Conservation (phyloP, 2,797 vertebrate species). For the Schizopygopsis malacanthus region DNA sequence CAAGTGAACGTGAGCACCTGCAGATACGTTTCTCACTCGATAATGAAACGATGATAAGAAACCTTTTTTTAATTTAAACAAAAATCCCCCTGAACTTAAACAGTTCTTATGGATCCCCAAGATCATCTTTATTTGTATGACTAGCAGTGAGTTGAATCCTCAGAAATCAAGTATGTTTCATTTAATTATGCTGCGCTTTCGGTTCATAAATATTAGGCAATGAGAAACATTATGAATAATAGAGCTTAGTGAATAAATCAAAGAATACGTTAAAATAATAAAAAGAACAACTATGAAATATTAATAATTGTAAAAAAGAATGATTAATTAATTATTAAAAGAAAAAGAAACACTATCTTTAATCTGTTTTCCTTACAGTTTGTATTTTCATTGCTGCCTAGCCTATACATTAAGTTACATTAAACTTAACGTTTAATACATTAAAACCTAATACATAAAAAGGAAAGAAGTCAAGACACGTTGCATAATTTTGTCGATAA, state of each 20-base stretch:
- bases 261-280: not conserved
- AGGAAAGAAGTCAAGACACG: not conserved
- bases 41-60: constrained; percentile 40
- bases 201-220: not conserved
- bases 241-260: not conserved
- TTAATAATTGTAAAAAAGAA: not conserved
- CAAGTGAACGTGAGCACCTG: constrained; percentile 51
- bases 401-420: not conserved
- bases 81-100: constrained; percentile 35
- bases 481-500: not conserved
- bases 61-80: constrained; percentile 43
- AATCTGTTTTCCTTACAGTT: not conserved
- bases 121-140: not conserved
- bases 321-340: not conserved
- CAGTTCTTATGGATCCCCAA: not conserved
- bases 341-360: not conserved
- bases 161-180: not conserved
- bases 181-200: not conserved
- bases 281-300: not conserved
- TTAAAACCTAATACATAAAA: not conserved
- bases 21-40: constrained; percentile 17
- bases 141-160: not conserved
- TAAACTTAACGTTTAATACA: too few species aligned
- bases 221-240: constrained; percentile 1
- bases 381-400: not conserved